Evolutionary conservation across 2,113 vertebrate genomes (phyloP).

Genomic region (Pitta sordida): DNA sequence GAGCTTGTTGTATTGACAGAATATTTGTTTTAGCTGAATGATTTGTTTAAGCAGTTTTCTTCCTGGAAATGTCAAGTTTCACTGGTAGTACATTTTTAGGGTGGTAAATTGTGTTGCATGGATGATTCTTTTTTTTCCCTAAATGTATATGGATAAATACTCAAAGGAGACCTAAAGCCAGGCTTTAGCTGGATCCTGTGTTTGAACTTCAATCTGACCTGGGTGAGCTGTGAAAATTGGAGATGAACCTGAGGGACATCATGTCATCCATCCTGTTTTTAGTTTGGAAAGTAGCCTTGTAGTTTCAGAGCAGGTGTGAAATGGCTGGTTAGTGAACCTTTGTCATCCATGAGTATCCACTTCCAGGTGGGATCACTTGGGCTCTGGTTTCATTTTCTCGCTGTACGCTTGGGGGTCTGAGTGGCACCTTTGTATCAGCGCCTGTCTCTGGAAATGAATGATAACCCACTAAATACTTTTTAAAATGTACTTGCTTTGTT

Average conservation of each 20-base stretch:
- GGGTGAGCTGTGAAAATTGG: not conserved
- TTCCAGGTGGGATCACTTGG: fast-evolving
- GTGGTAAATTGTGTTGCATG: not conserved
- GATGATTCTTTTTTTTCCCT: not conserved
- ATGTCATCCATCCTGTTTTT: not conserved
- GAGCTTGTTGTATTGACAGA: not conserved
- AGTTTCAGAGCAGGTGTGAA: not conserved
- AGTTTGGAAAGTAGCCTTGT: not conserved
- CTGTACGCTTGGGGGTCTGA: not conserved
- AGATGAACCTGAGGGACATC: not conserved
- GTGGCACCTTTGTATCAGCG: fast-evolving
- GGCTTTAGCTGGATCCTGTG: not conserved
- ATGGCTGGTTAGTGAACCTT: not conserved
- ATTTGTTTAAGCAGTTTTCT: not conserved
- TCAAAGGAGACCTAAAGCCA: not conserved
- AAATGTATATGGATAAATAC: not conserved
- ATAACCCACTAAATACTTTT: not conserved
- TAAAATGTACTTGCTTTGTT: fast-evolving
- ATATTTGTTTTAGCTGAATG: not conserved
- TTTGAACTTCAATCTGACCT: not conserved
- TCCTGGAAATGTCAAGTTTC: not conserved
- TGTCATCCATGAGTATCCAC: not conserved
- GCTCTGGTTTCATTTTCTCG: not conserved
- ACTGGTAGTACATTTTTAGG: not conserved
- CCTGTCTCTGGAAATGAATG: not conserved